phyloP scores from a whole-genome alignment of 2,113 vertebrate species.

The Sialia sialis region DNA sequence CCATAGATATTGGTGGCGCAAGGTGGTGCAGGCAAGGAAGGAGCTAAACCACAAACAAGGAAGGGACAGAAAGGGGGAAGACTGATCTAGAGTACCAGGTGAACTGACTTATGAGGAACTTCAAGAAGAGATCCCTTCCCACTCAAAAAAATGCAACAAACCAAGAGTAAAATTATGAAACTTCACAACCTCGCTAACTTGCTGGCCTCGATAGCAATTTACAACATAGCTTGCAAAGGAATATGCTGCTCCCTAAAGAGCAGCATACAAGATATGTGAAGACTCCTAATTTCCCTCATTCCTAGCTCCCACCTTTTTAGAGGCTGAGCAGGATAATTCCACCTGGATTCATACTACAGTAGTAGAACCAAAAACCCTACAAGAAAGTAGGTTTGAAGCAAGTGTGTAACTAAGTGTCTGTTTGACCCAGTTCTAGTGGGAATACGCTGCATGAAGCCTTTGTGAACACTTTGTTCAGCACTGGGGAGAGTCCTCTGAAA shows the following conservation, averaged over 20 bases:
- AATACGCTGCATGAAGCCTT: not conserved
- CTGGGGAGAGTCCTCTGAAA: not conserved
- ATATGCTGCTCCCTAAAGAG: not conserved
- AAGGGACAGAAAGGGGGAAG: not conserved
- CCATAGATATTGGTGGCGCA: not conserved
- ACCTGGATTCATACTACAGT: not conserved
- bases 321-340: not conserved
- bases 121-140: not conserved
- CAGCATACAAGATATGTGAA: not conserved
- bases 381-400: not conserved
- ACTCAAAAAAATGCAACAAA: not conserved
- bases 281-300: not conserved
- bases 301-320: not conserved
- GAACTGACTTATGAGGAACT: not conserved
- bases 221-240: not conserved
- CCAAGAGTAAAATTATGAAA: not conserved
- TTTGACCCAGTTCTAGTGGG: not conserved
- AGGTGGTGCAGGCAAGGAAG: not conserved
- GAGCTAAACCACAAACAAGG: not conserved
- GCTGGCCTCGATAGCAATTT: not conserved
- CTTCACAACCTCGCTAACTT: not conserved
- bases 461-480: not conserved
- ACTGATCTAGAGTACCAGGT: not conserved
- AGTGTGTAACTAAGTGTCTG: not conserved
- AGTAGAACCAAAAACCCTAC: not conserved